Percentiles rank a stretch among this genome's conserved stretches.
These are phyloP conservation scores for Pedionomus torquatus DNA, from an alignment of 2,113 vertebrate species.

Conservation along the genomic window DNA sequence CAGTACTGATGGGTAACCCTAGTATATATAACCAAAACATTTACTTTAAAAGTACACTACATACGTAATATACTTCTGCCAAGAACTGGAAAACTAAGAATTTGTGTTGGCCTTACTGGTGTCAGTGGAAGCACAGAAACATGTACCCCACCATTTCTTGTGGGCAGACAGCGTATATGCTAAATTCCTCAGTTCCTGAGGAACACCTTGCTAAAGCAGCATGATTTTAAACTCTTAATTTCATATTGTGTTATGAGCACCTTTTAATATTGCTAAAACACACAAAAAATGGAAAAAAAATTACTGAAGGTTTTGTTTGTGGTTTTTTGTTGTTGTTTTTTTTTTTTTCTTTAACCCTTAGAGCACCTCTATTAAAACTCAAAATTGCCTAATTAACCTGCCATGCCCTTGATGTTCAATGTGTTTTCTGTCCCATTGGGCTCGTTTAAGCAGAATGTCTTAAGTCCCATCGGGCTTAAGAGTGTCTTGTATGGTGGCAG, in stretches of 20 bases:
- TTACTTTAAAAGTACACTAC: neutral
- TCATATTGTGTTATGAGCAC: neutral
- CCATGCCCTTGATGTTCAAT: neutral
- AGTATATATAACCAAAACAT: neutral
- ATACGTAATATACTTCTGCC: neutral
- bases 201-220: neutral
- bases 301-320: neutral
- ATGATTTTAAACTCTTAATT: neutral
- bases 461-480: neutral
- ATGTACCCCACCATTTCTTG: neutral
- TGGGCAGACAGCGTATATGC: neutral
- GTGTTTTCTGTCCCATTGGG: neutral
- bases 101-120: neutral
- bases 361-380: too few relatives aligned
- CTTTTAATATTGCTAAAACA: neutral
- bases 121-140: neutral
- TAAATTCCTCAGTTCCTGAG: neutral
- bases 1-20: neutral
- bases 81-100: neutral
- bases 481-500: neutral
- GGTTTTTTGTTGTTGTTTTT: neutral
- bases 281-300: neutral
- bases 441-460: neutral
- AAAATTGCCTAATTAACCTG: neutral
- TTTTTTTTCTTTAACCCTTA: neutral